phyloP scores from a whole-genome alignment of 2,888 invertebrate species.

The Noctuana brunneofusca region DNA sequence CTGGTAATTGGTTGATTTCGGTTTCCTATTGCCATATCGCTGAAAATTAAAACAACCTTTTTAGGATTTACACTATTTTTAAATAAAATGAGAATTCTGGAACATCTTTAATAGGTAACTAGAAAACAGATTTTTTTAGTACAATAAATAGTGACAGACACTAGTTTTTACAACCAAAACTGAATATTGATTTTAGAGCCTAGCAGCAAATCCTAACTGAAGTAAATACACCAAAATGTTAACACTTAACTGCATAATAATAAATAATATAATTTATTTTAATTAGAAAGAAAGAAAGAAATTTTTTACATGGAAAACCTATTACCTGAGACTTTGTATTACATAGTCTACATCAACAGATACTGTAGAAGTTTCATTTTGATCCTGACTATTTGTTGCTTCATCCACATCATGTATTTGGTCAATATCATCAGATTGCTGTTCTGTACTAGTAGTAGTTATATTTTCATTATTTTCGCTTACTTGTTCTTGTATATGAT shows the following conservation, averaged over 20 bases:
- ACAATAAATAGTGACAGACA: too few species aligned
- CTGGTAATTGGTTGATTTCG: background rate
- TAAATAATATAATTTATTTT: too few species aligned
- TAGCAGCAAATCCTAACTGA: too few species aligned
- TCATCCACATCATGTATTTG: constrained; percentile 13
- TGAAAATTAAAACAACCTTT: background rate
- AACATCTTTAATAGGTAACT: too few species aligned
- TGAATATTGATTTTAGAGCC: too few species aligned
- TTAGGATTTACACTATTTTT: too few species aligned
- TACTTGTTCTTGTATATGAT: constrained; percentile 40
- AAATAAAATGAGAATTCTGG: too few species aligned
- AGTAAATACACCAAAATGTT: too few species aligned
- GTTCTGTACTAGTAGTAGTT: constrained; percentile 4
- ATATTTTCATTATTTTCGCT: constrained; percentile 36
- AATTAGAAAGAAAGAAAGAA: too few species aligned
- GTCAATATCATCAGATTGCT: constrained; percentile 20
- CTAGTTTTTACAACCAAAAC: too few species aligned
- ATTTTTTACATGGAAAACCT: background rate
- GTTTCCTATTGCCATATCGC: constrained; percentile 7
- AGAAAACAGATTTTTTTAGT: too few species aligned
- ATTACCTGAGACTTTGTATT: constrained; percentile 39
- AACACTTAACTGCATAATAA: too few species aligned
- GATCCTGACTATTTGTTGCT: constrained; percentile 18
- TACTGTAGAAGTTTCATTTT: constrained; percentile 17
- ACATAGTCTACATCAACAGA: constrained; percentile 34